Base-by-base conservation (phyloP, 2,113 vertebrate genomes). In the Chrysochloris asiatica region DNA sequence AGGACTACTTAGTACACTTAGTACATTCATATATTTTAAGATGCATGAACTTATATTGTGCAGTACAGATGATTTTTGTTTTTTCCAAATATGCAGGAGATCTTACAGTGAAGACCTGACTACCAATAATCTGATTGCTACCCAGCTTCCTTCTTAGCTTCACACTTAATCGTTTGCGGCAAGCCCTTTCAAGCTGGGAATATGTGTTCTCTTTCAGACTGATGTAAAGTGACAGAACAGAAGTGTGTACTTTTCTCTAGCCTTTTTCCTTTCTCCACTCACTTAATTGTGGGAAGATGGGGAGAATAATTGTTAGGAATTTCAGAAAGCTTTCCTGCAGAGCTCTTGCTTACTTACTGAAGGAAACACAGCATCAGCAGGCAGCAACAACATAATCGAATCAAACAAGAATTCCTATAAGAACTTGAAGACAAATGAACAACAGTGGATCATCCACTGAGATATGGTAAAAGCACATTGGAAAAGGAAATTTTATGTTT, bases 211-310 rank as follows among this genome's bases (percentile, higher is more conserved):
- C 43, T 50, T 81, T 96, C 95, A 95, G 24, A 48, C 83, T 96
- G 95, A 95, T 96, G 92, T 52, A 78, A 94, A 94, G 76, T 94
- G 96, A 95, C 96, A 69, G 72, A 90, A 86, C 90, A 86, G 86
- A 88, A 43, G 22, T 90, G 72, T 94, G 91, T 41, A 30, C 76
- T 88, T 92, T 86, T 43, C 65, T 81, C 63, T 75, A n/a, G 86
- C 54, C 78, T 77, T 56, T 83, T 43, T 90, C 43, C 75, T 79
- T 79, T 88, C 71, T 19, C 72, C 8, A 19, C 28, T 81, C 48
- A 38, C 52, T 77, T 93, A 94, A 88, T 93, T 95, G 92, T 90
- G 86, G 90, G n/a, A 92, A 92, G 94, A 86, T 69, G 43, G 41
- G 45, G 43, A 38, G 61, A 80, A 73, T 94, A 95, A 93, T 94